Conservation (phyloP, 30 jellyfish, hydroid and myxozoan species). For the Haliclystus octoradiatus region DNA sequence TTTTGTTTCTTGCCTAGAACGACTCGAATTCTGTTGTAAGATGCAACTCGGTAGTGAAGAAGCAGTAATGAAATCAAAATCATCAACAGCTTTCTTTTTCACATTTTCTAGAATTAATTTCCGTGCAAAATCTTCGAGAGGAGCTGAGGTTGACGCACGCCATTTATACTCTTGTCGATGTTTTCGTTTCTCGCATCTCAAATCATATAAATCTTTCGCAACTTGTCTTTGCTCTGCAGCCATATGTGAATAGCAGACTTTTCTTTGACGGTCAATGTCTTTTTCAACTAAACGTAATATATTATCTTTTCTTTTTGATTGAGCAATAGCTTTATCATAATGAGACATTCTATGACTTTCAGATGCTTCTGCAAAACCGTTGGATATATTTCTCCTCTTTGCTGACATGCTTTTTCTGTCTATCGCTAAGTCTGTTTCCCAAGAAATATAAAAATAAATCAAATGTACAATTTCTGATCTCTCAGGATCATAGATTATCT, state of each 20-base stretch:
- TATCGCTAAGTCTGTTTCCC: too few relatives aligned
- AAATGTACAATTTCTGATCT: too few relatives aligned
- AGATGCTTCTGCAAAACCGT: background rate
- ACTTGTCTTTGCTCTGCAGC: conserved; percentile 40
- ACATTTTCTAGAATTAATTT: background rate
- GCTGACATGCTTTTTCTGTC: background rate
- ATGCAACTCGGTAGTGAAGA: too few relatives aligned
- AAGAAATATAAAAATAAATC: too few relatives aligned
- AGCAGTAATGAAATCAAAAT: background rate
- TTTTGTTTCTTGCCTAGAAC: too few relatives aligned
- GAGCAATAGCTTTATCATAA: conserved; percentile 42
- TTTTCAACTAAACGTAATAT: conserved; percentile 13
- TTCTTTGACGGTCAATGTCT: conserved; percentile 34
- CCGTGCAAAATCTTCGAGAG: conserved; percentile 7
- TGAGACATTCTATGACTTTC: background rate
- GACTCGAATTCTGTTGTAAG: too few relatives aligned
- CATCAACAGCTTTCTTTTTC: background rate
- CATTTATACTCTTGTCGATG: conserved; percentile 4
- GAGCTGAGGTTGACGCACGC: conserved; percentile 4
- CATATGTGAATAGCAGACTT: conserved; percentile 19
- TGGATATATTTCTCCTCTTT: background rate
- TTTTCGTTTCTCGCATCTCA: conserved; percentile 19
- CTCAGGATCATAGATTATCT: too few relatives aligned
- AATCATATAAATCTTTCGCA: conserved; percentile 24
- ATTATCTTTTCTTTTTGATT: conserved; percentile 37